These are phyloP conservation scores for Ciconia stormi DNA, from an alignment of 2,113 vertebrate genomes.

Conservation along the genomic window DNA sequence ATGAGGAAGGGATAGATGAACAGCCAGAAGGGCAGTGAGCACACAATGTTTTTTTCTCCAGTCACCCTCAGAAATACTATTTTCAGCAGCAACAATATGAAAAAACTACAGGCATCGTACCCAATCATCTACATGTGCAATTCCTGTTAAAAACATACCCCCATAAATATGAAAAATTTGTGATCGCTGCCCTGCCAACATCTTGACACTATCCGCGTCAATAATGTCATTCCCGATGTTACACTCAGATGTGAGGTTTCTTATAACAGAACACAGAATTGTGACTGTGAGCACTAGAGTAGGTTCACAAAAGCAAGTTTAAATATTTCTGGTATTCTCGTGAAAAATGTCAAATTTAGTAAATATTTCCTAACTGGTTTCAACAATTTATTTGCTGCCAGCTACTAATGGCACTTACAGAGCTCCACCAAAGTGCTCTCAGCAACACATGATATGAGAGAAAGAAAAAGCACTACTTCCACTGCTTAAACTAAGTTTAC, in stretches of 20 bases:
- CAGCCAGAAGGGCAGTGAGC: not conserved
- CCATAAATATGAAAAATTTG: not conserved
- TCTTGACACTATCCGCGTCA: not conserved
- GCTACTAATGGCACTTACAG: not conserved
- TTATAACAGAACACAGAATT: not conserved
- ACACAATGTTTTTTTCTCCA: not conserved
- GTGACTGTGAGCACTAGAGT: not conserved
- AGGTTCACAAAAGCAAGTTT: not conserved
- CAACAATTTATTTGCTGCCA: not conserved
- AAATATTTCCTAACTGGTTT: not conserved
- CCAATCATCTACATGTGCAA: not conserved
- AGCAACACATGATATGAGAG: not conserved
- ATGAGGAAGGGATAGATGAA: not conserved
- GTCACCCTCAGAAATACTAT: not conserved
- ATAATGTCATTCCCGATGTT: not conserved
- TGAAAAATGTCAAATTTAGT: not conserved
- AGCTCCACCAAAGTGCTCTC: not conserved
- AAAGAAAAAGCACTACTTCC: not conserved
- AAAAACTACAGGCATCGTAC: not conserved
- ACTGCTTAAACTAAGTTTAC: not conserved
- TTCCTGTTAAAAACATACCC: not conserved
- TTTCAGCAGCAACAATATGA: not conserved
- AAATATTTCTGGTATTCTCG: not conserved
- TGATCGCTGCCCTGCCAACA: not conserved
- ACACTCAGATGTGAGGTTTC: not conserved